phyloP scores from a whole-genome alignment of 2,797 vertebrate species.

The Strix occidentalis region DNA sequence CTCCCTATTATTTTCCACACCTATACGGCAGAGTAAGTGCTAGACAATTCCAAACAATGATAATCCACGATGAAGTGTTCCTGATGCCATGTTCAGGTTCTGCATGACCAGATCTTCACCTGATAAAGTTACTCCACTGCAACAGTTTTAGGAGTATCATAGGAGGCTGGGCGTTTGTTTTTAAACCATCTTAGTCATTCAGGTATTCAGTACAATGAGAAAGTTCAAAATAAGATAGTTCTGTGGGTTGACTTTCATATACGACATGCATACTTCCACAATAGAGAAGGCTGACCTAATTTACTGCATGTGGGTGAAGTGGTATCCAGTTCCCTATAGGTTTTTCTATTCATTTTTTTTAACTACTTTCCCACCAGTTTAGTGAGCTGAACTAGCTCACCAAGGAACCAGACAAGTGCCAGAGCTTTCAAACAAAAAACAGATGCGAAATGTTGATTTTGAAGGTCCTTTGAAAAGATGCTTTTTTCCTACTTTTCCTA shows the following conservation, averaged over 20 bases:
- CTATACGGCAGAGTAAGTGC: background rate
- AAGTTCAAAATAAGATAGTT: background rate
- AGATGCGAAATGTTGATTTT: background rate
- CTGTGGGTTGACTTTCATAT: background rate
- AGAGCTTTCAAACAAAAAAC: background rate
- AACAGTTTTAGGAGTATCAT: background rate
- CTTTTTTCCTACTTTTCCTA: background rate
- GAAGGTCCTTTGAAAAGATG: background rate
- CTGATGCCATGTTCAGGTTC: background rate
- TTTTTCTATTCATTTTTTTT: background rate
- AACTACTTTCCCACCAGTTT: background rate
- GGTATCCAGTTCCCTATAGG: background rate
- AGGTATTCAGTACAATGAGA: background rate
- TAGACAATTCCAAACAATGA: background rate
- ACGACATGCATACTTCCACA: background rate
- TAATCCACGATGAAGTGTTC: background rate
- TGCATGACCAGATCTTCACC: background rate
- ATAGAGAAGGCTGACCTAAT: background rate
- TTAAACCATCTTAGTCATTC: background rate
- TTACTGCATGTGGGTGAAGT: background rate
- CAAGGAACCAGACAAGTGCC: background rate
- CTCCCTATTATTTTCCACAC: background rate
- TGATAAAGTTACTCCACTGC: background rate
- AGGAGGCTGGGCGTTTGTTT: background rate
- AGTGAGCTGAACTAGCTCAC: background rate